A percentile compares a stretch with the other conserved stretches of the same genome.
Conservation (phyloP, 2,797 vertebrate genomes). For the Acipenser transmontanus region DNA sequence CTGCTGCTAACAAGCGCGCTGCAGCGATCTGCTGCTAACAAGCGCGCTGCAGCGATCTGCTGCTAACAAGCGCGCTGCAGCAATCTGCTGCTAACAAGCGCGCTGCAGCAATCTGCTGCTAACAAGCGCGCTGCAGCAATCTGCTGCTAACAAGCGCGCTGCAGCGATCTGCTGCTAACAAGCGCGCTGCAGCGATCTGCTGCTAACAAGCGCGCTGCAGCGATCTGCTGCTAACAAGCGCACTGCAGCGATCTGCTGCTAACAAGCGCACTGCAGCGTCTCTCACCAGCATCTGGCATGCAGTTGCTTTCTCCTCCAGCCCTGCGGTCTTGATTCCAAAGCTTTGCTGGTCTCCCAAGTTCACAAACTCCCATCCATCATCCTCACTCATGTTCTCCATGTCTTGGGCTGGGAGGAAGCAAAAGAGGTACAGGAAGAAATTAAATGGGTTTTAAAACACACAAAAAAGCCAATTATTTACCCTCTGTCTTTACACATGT, state of each 20-base stretch:
- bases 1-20: no score
- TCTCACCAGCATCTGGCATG: slow-evolving; percentile 96
- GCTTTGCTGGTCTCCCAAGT: slow-evolving; percentile 95
- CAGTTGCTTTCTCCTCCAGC: slow-evolving; percentile 95
- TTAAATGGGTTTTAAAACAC: neutral
- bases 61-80: neutral
- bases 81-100: no score
- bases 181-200: no score
- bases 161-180: no score
- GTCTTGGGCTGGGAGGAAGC: slow-evolving; percentile 74
- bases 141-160: no score
- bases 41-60: neutral
- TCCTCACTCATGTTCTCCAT: slow-evolving; percentile 98
- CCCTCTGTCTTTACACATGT: neutral
- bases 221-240: no score
- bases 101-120: neutral
- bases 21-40: neutral
- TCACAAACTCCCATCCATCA: slow-evolving; percentile 98
- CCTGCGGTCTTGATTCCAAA: slow-evolving; percentile 98
- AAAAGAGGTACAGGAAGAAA: neutral
- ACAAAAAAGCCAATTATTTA: neutral
- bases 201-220: no score
- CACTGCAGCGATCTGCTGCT: no score
- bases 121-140: no score
- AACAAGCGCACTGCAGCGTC: neutral